These are phyloP conservation scores for Protodeltote pygarga DNA, from an alignment of 2,888 invertebrate genomes.

Conservation along the genomic window DNA sequence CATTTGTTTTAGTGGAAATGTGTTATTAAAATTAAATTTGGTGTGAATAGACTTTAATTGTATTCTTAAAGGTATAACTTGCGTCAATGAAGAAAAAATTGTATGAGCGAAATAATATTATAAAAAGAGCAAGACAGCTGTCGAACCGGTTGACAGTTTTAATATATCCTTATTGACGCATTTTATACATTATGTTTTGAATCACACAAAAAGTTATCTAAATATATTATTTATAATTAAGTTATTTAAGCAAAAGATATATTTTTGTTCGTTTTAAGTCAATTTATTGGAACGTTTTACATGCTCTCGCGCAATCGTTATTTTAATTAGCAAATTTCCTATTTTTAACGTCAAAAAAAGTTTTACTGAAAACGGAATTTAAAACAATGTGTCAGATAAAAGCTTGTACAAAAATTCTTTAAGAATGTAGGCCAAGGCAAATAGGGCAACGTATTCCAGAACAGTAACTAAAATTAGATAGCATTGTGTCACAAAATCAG, in stretches of 20 bases:
- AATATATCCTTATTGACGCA: neutral
- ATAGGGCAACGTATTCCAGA: conserved; percentile 2
- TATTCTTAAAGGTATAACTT: no score
- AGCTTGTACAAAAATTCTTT: neutral
- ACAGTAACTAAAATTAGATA: conserved; percentile 14
- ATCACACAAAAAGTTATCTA: conserved; percentile 33
- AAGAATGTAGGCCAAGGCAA: conserved; percentile 24
- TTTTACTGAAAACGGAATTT: neutral
- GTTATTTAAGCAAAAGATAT: conserved; percentile 39
- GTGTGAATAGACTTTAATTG: no score
- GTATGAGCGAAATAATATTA: no score
- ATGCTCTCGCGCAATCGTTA: conserved; percentile 13
- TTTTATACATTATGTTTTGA: conserved; percentile 26
- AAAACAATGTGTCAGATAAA: conserved; percentile 4
- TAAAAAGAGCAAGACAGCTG: no score
- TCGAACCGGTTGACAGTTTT: no score
- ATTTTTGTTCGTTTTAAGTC: conserved; percentile 45
- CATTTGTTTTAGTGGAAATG: no score
- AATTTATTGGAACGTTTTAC: conserved; percentile 34
- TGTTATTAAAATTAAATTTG: no score
- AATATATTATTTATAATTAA: conserved; percentile 44
- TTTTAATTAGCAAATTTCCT: no score
- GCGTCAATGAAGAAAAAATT: no score
- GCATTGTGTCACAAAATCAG: conserved; percentile 1
- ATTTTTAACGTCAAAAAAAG: neutral